Conservation (phyloP, 2,113 vertebrate genomes). For the Marmota monax region DNA sequence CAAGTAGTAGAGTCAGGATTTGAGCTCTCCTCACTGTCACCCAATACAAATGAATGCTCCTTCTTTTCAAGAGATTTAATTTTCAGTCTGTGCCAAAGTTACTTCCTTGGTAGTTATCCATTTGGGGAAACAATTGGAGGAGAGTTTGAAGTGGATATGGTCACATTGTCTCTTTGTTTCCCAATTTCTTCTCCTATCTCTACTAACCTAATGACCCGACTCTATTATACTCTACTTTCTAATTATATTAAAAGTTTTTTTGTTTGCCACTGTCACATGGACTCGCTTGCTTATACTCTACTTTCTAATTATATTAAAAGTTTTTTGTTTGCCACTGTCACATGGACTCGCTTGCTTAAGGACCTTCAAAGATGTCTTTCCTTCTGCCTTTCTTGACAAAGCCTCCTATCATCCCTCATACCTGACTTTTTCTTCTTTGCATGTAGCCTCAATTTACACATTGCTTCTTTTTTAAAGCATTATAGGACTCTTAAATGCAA, state of each 20-base stretch:
- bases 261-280: neutral
- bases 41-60: neutral
- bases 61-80: neutral
- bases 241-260: no score
- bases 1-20: neutral
- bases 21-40: neutral
- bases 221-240: no score
- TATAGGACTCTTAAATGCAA: neutral
- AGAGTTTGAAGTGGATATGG: neutral
- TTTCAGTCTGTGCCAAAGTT: no score
- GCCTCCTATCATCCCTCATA: no score
- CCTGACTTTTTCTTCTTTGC: no score
- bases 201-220: no score
- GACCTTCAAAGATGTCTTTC: neutral
- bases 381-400: no score
- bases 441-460: no score
- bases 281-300: no score
- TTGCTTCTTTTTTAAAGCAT: neutral
- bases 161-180: no score
- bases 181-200: no score
- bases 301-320: no score
- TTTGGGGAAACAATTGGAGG: neutral
- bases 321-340: neutral
- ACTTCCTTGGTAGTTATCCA: neutral
- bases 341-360: rapidly evolving